phyloP scores from a whole-genome alignment of 2,888 invertebrate species.

The Maniola hyperantus region DNA sequence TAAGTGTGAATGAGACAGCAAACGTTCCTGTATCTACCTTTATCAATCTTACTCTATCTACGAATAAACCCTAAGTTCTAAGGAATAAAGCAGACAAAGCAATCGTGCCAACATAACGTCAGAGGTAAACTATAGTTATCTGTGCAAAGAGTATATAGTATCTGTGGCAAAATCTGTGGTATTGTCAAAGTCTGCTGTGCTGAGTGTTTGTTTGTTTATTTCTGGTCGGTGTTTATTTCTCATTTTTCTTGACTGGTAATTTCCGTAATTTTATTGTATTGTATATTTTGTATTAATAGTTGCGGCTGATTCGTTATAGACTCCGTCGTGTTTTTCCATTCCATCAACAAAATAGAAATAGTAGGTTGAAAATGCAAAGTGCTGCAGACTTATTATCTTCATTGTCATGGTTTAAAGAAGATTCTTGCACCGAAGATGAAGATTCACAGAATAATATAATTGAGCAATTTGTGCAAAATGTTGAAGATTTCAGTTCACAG shows the following conservation, averaged over 20 bases:
- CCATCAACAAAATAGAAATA: slow-evolving; percentile 27
- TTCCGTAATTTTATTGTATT: neutral
- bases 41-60: too few species aligned
- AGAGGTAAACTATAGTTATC: too few species aligned
- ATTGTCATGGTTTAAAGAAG: slow-evolving; percentile 68
- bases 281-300: neutral
- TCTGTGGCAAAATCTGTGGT: too few species aligned
- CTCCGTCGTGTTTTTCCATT: slow-evolving; percentile 18
- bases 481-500: slow-evolving; percentile 93
- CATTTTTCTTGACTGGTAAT: slow-evolving; percentile 20
- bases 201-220: too few species aligned
- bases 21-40: too few species aligned
- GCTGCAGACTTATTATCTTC: slow-evolving; percentile 73
- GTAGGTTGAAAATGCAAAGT: slow-evolving; percentile 62
- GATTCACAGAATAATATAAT: slow-evolving; percentile 73
- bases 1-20: too few species aligned
- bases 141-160: too few species aligned
- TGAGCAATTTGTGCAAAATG: slow-evolving; percentile 90
- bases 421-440: slow-evolving; percentile 56
- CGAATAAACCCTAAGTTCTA: too few species aligned
- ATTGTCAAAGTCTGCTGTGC: too few species aligned
- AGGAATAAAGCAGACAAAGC: too few species aligned
- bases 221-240: too few species aligned
- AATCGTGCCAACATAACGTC: too few species aligned
- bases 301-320: slow-evolving; percentile 1